Conservation (phyloP, 2,797 vertebrate genomes). For the Pseudocheirus occidentalis region DNA sequence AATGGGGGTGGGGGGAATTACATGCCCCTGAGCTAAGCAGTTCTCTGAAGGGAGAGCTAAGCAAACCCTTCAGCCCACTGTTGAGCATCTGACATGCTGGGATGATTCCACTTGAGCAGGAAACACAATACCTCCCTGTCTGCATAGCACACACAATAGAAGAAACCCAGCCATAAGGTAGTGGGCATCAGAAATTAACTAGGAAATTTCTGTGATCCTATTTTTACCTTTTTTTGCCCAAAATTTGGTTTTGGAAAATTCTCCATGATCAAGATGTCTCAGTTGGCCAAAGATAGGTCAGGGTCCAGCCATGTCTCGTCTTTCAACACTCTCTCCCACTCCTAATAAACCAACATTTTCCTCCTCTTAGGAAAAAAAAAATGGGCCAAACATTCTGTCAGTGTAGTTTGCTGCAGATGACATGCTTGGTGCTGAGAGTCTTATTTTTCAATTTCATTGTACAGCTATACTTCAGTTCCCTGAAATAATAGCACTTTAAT, state of each 20-base stretch:
- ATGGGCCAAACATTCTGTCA: background rate
- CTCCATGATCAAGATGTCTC: slow-evolving; percentile 15
- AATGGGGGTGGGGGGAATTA: background rate
- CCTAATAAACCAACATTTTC: slow-evolving; percentile 5
- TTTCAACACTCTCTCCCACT: slow-evolving; percentile 33
- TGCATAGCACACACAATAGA: background rate
- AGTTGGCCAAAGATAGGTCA: background rate
- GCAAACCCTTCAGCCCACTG: background rate
- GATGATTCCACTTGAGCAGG: slow-evolving; percentile 7
- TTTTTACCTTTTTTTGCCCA: slow-evolving; percentile 35
- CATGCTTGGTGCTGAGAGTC: background rate
- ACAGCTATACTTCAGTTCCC: slow-evolving; percentile 39
- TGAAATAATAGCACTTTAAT: slow-evolving; percentile 54
- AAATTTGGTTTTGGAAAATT: slow-evolving; percentile 21
- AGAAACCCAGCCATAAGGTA: background rate
- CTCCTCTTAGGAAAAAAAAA: background rate
- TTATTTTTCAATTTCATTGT: background rate
- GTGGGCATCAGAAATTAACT: slow-evolving; percentile 8
- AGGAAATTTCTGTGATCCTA: background rate
- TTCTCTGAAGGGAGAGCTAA: background rate
- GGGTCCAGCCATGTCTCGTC: slow-evolving; percentile 11
- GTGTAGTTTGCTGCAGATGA: slow-evolving; percentile 6
- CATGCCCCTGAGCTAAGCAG: background rate
- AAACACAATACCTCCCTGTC: slow-evolving; percentile 1
- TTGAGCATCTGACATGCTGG: background rate